A percentile compares a stretch with the other conserved stretches of the same genome.
Evolutionary conservation across 2,888 invertebrate species (phyloP).

Genomic region (Apodemia hepburni): DNA sequence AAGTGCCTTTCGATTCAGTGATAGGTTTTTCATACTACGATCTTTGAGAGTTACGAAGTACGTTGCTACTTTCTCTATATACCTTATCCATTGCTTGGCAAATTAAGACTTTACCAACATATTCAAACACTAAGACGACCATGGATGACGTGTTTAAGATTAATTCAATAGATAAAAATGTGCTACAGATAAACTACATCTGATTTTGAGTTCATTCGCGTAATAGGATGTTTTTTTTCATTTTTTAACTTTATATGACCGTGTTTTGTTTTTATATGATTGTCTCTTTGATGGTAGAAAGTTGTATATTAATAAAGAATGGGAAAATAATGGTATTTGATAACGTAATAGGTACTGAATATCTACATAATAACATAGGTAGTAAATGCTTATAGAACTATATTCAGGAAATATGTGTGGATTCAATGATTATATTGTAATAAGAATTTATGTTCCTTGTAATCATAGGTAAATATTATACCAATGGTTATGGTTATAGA

Average conservation of each 20-base stretch:
- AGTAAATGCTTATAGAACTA: no score
- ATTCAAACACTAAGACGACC: constrained; percentile 24
- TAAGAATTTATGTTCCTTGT: no score
- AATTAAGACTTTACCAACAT: accelerated
- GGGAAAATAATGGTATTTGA: constrained; percentile 12
- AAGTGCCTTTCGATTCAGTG: constrained; percentile 71
- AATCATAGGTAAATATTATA: no score
- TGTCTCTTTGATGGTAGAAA: constrained; percentile 39
- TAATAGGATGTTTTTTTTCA: constrained; percentile 40
- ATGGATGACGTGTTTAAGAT: constrained; percentile 35
- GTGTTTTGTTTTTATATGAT: constrained; percentile 39
- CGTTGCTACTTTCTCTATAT: constrained; percentile 12
- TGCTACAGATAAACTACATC: constrained; percentile 28
- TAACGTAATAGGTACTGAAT: not conserved
- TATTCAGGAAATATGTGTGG: not conserved
- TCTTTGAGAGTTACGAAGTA: constrained; percentile 17
- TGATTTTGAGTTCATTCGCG: constrained; percentile 41
- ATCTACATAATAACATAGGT: not conserved
- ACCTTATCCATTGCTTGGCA: constrained; percentile 37
- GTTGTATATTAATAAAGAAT: constrained; percentile 28
- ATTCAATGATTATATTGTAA: not conserved
- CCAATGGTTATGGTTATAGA: no score
- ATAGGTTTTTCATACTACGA: constrained; percentile 52
- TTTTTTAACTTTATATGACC: constrained; percentile 48
- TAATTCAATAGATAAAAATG: constrained; percentile 6